Evolutionary conservation across 2,888 invertebrate species (phyloP).

Genomic region (Aromia moschata): DNA sequence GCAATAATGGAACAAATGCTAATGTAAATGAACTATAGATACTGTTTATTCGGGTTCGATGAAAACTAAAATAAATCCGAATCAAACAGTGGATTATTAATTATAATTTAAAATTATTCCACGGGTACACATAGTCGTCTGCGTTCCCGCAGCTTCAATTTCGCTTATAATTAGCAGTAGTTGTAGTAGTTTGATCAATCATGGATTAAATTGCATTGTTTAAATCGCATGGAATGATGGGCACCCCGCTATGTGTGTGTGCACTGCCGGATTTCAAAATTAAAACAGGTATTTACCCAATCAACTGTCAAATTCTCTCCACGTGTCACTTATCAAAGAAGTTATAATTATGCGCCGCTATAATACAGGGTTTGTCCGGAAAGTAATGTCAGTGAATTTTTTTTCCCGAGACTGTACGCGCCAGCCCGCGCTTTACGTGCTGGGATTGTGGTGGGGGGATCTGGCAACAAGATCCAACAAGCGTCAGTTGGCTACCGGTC

Average conservation of each 20-base stretch:
- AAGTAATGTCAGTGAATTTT: too few species aligned
- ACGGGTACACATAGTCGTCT: slow-evolving; percentile 19
- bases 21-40: slow-evolving; percentile 15
- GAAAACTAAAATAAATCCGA: slow-evolving; percentile 15
- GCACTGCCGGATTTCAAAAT: slow-evolving; percentile 23
- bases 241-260: slow-evolving; percentile 25
- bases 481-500: too few species aligned
- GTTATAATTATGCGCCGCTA: slow-evolving; percentile 32
- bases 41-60: slow-evolving; percentile 7
- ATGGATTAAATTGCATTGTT: slow-evolving; percentile 49
- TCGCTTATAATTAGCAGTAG: slow-evolving; percentile 39
- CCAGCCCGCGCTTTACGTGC: too few species aligned
- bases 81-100: slow-evolving; percentile 23
- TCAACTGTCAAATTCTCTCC: slow-evolving; percentile 44
- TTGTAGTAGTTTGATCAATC: slow-evolving; percentile 43
- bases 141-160: slow-evolving; percentile 24
- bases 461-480: too few species aligned
- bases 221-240: slow-evolving; percentile 38
- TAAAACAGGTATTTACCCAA: slow-evolving; percentile 47
- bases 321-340: slow-evolving; percentile 42
- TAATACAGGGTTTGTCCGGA: too few species aligned
- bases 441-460: too few species aligned
- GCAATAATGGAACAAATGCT: slow-evolving; percentile 7
- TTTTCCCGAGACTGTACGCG: too few species aligned
- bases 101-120: slow-evolving; percentile 30